Evolutionary conservation across 2,888 invertebrate species (phyloP), one percentile per base, ranked within the genome.

Genomic region (Andrena dorsata): DNA sequence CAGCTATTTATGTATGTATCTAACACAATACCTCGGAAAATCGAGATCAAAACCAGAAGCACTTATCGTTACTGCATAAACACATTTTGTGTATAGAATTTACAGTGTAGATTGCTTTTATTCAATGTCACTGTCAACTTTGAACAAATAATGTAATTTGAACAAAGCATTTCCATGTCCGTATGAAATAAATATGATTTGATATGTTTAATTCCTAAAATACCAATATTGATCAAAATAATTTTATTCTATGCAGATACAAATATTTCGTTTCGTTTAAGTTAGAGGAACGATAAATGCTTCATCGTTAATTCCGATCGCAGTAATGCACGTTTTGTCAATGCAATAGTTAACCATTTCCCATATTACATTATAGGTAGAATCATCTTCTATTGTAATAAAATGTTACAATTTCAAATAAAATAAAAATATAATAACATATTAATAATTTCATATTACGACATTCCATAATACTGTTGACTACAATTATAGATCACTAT

Each of bases 11-110:
- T 70, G 73, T 41, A 23, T 64, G 20, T 72, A 66, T 66, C 20
- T n/a, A 49, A 41, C 28, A 30, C 23, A 30, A 8, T 72, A 56
- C 76, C 30, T 72, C 49, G 47, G 35, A 69, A 72, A 58, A 70
- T 71, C 81, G 64, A 66, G 73, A 81, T 77, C 63, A 76, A 81
- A 83, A 63, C 61, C 70, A 26, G 65, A 53, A 66, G 64, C 78
- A 82, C 82, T 82, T 84, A 78, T 79, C 64, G 79, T 58, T 72
- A 49, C 53, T 69, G 66, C 53, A 68, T 79, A 78, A 76, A 78
- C 71, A 64, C 47, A 63, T 61, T 56, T 58, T 70, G 66, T 77
- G 64, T 65, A 32, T 70, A 60, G 41, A 81, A 58, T 63, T 71
- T 49, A 63, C 79, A 60, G 41, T 60, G 60, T 56, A 71, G 64